Conservation (phyloP, 1,140 invertebrate genomes). For the Gryllus bimaculatus region DNA sequence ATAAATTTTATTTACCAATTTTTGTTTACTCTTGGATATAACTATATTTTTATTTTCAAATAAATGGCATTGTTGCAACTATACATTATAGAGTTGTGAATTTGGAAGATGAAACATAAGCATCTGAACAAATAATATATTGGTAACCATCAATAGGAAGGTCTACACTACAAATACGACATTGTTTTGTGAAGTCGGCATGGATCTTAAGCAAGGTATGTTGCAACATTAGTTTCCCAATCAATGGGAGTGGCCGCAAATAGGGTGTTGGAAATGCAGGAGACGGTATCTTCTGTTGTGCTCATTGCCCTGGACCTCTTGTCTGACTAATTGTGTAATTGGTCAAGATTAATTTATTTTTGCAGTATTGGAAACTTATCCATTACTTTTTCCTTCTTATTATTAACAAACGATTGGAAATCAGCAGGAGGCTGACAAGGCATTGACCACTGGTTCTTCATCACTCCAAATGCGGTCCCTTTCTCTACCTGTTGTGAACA, state of each 20-base stretch:
- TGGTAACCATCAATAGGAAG: neutral
- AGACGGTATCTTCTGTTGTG: neutral
- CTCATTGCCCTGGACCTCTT: too few species aligned
- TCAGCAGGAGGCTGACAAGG: neutral
- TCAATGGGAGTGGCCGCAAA: neutral
- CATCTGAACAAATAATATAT: neutral
- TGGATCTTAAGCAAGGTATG: neutral
- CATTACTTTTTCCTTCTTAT: neutral
- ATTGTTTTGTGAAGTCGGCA: neutral
- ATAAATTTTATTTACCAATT: neutral
- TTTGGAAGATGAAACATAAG: neutral
- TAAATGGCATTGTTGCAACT: neutral
- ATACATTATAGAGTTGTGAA: conserved; percentile 1
- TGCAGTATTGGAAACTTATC: neutral
- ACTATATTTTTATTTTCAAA: neutral
- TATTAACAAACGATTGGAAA: neutral
- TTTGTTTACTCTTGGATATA: neutral
- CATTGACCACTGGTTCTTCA: too few species aligned
- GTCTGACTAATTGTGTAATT: neutral
- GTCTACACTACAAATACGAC: neutral
- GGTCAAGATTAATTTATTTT: neutral
- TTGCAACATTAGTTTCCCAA: neutral
- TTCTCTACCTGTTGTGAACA: neutral
- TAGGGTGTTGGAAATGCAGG: neutral
- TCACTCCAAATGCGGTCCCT: neutral